Conservation (phyloP, 2,888 invertebrate species). For the Caenorhabditis parvicauda region DNA sequence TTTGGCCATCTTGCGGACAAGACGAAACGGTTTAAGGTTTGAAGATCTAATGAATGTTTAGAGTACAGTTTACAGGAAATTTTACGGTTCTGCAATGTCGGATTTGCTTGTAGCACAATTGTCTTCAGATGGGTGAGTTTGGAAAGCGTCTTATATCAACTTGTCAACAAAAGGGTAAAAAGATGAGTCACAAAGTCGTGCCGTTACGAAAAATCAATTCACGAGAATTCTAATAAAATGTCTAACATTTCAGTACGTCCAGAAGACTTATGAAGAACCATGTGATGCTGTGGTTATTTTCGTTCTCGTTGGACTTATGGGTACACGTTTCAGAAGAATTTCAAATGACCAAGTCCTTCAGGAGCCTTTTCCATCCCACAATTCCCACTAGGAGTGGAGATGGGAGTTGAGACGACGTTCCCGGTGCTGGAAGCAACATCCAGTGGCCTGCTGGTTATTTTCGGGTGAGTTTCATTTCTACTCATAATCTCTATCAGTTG, state of each 20-base stretch:
- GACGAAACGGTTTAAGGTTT: conserved; percentile 52
- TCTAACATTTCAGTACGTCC: conserved; percentile 9
- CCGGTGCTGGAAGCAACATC: conserved; percentile 57
- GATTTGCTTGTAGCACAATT: conserved; percentile 20
- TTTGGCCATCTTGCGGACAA: conserved; percentile 50
- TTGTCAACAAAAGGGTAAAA: no score
- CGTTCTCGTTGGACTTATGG: conserved; percentile 15
- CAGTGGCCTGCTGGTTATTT: conserved; percentile 52
- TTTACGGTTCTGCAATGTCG: conserved; percentile 24
- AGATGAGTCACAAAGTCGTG: neutral
- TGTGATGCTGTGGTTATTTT: conserved; percentile 11
- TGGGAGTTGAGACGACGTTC: conserved; percentile 58
- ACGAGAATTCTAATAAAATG: neutral
- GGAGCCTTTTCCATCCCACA: conserved; percentile 41
- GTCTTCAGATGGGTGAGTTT: conserved; percentile 11
- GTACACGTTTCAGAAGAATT: no score
- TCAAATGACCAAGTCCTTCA: conserved; percentile 10
- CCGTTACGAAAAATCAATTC: neutral
- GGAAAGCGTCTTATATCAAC: no score
- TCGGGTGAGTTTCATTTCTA: conserved; percentile 47
- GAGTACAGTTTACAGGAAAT: conserved; percentile 17
- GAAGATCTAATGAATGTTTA: neutral
- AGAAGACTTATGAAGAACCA: neutral
- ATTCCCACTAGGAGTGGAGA: conserved; percentile 40
- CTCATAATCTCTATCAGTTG: no score